Evolutionary conservation across 2,888 invertebrate species (phyloP), one percentile per base, ranked within the genome.

Genomic region (Orchestes rusci): DNA sequence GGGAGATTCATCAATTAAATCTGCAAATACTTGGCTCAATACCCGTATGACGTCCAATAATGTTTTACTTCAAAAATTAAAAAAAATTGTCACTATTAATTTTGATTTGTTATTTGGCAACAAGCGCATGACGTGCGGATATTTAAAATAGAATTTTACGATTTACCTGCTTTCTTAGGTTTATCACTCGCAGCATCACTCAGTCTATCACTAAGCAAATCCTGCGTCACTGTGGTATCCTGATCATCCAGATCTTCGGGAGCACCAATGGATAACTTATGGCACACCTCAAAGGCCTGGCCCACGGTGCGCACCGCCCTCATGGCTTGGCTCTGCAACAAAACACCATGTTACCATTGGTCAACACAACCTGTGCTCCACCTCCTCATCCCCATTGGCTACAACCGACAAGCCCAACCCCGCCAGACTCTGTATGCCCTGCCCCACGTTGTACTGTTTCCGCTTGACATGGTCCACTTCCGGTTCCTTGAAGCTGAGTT

Each of bases 201-300:
- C 46, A 70, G 63, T 39, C 68, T 64, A 58, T 72, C 72, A 54
- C 71, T 72, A 51, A 68, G 63, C 50, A 68, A 61, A 57, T 70
- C 68, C 58, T 69, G 68, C 17, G 65, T 68, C 51, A 66, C 59
- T 54, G 66, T 69, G 17, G 49, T 48, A 45, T 69, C 70, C 54
- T 73, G 69, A 55, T 73, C 72, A 50, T 68, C 66, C 54, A 70
- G 70, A 55, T 72, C 71, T 52, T 64, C 66, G 35, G 67, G 68
- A 43, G 67, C 65, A 34, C 64, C 66, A 61, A 79, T 74, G 62
- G 86, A 84, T 71, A 90, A 77, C 73, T 95, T 94, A 79, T 97
- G 96, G 77, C 96, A 97, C 68, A 97, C 96, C 73, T 99, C 97
- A 72, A 99, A 99, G 27, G 97, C 97, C 73, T 99, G 97, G 34